Evolutionary conservation across 2,797 vertebrate species (phyloP), one percentile per base, ranked within the genome.

Genomic region (Macropus fuliginosus): DNA sequence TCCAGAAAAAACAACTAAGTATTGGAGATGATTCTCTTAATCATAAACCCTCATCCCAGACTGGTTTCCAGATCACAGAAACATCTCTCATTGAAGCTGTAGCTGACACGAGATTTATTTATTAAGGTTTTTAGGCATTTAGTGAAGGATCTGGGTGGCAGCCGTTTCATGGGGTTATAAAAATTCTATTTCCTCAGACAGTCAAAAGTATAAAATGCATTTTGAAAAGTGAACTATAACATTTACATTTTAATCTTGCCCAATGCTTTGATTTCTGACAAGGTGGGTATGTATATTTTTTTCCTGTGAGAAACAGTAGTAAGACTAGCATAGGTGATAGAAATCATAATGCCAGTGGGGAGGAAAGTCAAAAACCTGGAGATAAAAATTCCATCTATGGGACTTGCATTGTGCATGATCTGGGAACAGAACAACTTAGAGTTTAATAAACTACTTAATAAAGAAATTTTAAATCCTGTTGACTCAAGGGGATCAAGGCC

Each of bases 231-330:
- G 1, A 14, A 98, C 97, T 10, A 59, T 95, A 97, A 98, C 98
- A 98, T 98, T 98, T 98, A 98, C 98, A 98, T 98, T 98, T 98
- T 98, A 98, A 98, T 98, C 98, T 98, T 93, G 50, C 56, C 5
- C 62, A 97, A 96, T 96, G 90, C 96, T 98, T 97, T 89, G 0
- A 0, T 93, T 98, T 96, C 98, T 98, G 98, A 98, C 96, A 98
- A 97, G 92, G 93, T 14, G 95, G 74, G 90, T 94, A 87, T 27
- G 92, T 12, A 56, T 94, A 95, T 87, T 46, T 96, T 95, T 96
- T 95, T 97, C 94, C 95, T 0, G 16, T 93, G 59, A 81, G 55
- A 56, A 40, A 21, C 12, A 94, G 91, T 29, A 92, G 93, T 56
- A 50, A 97, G 96, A 93, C 93, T 92, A 54, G 0, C 0, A 91